Evolutionary conservation across 2,113 vertebrate genomes (phyloP).

Genomic region (Scortum barcoo): DNA sequence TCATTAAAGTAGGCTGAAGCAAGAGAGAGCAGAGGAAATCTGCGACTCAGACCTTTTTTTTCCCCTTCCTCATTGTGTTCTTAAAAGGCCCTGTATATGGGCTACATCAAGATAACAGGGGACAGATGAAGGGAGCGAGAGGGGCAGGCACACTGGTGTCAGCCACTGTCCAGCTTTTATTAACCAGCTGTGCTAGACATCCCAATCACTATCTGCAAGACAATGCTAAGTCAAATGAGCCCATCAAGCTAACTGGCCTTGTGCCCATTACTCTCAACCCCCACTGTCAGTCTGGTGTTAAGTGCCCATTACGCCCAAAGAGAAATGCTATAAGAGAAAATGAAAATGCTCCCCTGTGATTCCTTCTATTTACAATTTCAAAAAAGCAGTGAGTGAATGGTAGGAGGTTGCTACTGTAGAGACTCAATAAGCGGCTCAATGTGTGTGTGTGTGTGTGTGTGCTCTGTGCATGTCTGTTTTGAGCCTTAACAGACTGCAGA

Average conservation of each 20-base stretch:
- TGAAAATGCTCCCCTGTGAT: conserved; percentile 52
- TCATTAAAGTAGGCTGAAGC: background rate
- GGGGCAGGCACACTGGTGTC: conserved; percentile 16
- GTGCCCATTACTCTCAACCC: conserved; percentile 56
- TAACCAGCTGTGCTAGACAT: conserved; percentile 25
- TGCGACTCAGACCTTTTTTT: background rate
- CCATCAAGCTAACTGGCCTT: conserved; percentile 58
- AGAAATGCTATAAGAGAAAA: conserved; percentile 55
- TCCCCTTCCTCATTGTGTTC: background rate
- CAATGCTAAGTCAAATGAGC: conserved; percentile 53
- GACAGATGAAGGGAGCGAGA: conserved; percentile 13
- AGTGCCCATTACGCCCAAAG: conserved; percentile 64
- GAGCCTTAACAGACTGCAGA: conserved; percentile 21
- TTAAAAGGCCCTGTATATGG: background rate
- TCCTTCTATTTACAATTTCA: conserved; percentile 45
- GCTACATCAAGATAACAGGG: background rate
- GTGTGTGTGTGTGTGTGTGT: conserved; percentile 19
- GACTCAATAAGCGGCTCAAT: conserved; percentile 49
- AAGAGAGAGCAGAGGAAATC: background rate
- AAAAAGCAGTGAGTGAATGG: conserved; percentile 47
- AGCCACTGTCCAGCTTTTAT: conserved; percentile 35
- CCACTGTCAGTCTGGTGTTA: conserved; percentile 58
- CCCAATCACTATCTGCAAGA: conserved; percentile 43
- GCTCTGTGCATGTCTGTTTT: conserved; percentile 6
- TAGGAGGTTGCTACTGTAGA: conserved; percentile 5